A percentile compares a stretch with the other conserved stretches of the same genome.
Conservation (phyloP, 2,797 vertebrate genomes). For the Chromobotia macracanthus region DNA sequence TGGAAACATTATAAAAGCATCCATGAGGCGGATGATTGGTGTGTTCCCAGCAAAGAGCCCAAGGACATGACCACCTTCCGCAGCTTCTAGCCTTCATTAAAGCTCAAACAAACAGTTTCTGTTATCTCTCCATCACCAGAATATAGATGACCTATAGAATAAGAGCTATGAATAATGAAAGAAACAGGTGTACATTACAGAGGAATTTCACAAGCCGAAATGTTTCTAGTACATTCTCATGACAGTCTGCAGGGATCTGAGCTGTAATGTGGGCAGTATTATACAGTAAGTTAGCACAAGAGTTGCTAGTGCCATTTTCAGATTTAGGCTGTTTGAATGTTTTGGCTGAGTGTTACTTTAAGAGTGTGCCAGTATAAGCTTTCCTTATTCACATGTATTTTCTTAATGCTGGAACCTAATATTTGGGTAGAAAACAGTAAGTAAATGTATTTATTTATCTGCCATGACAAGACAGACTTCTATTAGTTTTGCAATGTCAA, state of each 20-base stretch:
- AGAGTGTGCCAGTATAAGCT: not conserved
- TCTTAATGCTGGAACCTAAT: not conserved
- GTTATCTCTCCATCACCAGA: not conserved
- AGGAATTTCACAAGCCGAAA: not conserved
- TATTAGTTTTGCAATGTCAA: not conserved
- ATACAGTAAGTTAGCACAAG: not conserved
- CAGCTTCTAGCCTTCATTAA: slow-evolving; percentile 77
- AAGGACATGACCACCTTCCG: slow-evolving; percentile 97
- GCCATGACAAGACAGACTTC: not conserved
- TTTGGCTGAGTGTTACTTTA: not conserved
- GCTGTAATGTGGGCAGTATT: not conserved
- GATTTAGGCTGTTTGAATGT: not conserved
- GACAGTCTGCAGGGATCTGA: not conserved
- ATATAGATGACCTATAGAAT: not conserved
- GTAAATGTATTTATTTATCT: slow-evolving; percentile 10
- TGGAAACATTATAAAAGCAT: slow-evolving; percentile 96
- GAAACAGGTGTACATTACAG: not conserved
- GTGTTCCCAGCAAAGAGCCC: slow-evolving; percentile 94
- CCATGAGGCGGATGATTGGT: slow-evolving; percentile 97
- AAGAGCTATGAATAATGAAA: not conserved
- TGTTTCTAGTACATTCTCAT: not conserved
- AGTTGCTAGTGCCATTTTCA: slow-evolving; percentile 23
- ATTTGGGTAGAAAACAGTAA: not conserved
- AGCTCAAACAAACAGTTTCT: not conserved
- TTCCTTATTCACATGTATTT: not conserved